Evolutionary conservation across 1,140 invertebrate species (phyloP).

Genomic region (Spodoptera frugiperda): DNA sequence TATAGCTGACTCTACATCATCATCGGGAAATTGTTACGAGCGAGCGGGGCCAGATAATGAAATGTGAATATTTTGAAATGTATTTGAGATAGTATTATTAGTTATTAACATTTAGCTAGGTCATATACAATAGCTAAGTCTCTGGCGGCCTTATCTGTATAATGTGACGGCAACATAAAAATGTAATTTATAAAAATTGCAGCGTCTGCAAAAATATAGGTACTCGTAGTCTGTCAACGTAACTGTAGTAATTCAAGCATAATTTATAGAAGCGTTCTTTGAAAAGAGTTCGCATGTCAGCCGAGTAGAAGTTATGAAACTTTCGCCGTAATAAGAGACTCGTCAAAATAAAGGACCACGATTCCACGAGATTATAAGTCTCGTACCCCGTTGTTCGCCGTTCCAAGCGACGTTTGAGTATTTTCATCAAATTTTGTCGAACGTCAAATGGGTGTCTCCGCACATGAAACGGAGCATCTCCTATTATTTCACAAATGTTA

Average conservation of each 20-base stretch:
- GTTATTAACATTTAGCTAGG: too few species aligned
- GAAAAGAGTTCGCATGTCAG: slow-evolving; percentile 21
- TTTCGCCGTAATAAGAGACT: slow-evolving; percentile 51
- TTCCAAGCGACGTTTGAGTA: slow-evolving; percentile 52
- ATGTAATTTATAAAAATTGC: slow-evolving; percentile 17
- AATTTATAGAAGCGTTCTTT: slow-evolving; percentile 14
- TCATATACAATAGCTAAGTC: too few species aligned
- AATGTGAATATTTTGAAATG: too few species aligned
- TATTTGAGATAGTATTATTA: too few species aligned
- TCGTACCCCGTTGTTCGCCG: slow-evolving; percentile 42
- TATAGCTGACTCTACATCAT: too few species aligned
- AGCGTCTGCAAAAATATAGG: not conserved
- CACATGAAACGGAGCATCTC: slow-evolving; percentile 66
- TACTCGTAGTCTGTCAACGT: slow-evolving; percentile 11
- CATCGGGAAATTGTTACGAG: too few species aligned
- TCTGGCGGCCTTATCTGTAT: too few species aligned
- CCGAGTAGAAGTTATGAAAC: slow-evolving; percentile 46
- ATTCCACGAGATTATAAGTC: slow-evolving; percentile 56
- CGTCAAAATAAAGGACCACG: slow-evolving; percentile 54
- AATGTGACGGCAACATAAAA: not conserved
- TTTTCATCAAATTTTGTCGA: slow-evolving; percentile 66
- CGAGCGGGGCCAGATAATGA: too few species aligned
- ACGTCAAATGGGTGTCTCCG: slow-evolving; percentile 62
- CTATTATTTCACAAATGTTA: slow-evolving; percentile 77
- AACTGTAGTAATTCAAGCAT: slow-evolving; percentile 26